These are phyloP conservation scores for Mycalesis mineus DNA, from an alignment of 2,888 invertebrate genomes.

Conservation along the genomic window DNA sequence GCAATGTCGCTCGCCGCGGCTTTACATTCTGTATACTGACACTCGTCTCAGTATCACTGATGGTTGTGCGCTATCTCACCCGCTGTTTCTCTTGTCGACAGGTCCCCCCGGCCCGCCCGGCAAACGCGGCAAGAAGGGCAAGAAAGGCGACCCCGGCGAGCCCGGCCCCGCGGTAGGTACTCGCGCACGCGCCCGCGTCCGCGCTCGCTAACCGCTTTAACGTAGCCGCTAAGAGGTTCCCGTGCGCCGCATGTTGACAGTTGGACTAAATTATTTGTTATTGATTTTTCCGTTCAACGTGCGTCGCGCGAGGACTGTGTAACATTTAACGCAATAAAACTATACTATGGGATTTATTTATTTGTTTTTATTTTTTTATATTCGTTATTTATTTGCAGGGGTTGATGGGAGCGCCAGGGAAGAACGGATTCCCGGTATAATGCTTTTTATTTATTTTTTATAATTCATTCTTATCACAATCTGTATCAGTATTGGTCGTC, in stretches of 20 bases:
- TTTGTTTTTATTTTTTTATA: conserved; percentile 10
- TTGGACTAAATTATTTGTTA: no score
- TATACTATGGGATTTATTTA: background rate
- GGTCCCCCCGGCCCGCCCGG: conserved; percentile 92
- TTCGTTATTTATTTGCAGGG: conserved; percentile 79
- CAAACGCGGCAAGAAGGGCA: conserved; percentile 92
- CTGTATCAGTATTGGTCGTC: background rate
- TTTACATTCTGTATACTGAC: no score
- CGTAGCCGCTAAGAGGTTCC: no score
- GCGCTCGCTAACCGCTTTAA: background rate
- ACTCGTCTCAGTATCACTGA: no score
- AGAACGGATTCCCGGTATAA: conserved; percentile 92
- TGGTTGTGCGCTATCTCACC: no score
- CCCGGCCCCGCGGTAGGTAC: conserved; percentile 87
- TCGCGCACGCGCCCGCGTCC: background rate
- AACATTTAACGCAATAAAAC: background rate
- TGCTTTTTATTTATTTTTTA: conserved; percentile 57
- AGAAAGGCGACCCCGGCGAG: conserved; percentile 91
- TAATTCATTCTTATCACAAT: background rate
- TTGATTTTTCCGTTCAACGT: no score
- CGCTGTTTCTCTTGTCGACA: conserved; percentile 40
- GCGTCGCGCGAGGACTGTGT: no score
- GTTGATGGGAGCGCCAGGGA: conserved; percentile 87
- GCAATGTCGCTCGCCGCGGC: no score
- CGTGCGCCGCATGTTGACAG: no score